These are phyloP conservation scores for Drepana arcuata DNA, from an alignment of 1,140 invertebrate genomes.

Conservation along the genomic window DNA sequence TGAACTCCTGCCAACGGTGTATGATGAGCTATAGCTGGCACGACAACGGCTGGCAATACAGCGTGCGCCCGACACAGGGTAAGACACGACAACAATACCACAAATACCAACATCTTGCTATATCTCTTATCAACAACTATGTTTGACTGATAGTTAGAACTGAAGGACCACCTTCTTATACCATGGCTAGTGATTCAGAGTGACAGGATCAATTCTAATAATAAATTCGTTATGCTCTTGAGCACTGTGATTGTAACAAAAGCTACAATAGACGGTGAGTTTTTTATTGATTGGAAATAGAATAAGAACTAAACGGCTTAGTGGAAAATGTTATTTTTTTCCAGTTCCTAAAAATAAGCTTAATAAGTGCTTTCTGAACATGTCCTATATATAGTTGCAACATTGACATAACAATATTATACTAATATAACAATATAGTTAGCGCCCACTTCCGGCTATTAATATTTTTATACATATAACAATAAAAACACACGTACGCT, in stretches of 20 bases:
- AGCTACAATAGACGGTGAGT: constrained; percentile 23
- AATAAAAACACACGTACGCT: background rate
- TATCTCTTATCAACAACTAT: background rate
- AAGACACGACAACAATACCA: constrained; percentile 28
- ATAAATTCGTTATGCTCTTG: constrained; percentile 46
- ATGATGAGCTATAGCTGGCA: constrained; percentile 13
- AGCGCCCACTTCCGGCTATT: background rate
- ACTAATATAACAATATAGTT: background rate
- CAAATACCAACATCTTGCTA: constrained; percentile 31
- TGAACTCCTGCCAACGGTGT: constrained; percentile 17
- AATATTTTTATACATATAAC: background rate
- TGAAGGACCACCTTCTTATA: constrained; percentile 38
- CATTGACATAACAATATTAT: background rate
- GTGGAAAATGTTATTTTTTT: too few species aligned
- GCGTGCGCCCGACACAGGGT: constrained; percentile 31
- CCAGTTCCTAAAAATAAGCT: too few species aligned
- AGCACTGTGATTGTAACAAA: constrained; percentile 34
- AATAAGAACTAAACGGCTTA: background rate
- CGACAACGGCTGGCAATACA: constrained; percentile 24
- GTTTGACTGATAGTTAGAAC: constrained; percentile 22
- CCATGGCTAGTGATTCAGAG: constrained; percentile 29
- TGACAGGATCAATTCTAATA: constrained; percentile 42
- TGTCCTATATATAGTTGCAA: background rate
- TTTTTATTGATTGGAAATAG: constrained; percentile 6
- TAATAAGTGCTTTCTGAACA: too few species aligned